Conservation (phyloP, 2,797 vertebrate genomes). For the Parauchenoglanis ngamensis region DNA sequence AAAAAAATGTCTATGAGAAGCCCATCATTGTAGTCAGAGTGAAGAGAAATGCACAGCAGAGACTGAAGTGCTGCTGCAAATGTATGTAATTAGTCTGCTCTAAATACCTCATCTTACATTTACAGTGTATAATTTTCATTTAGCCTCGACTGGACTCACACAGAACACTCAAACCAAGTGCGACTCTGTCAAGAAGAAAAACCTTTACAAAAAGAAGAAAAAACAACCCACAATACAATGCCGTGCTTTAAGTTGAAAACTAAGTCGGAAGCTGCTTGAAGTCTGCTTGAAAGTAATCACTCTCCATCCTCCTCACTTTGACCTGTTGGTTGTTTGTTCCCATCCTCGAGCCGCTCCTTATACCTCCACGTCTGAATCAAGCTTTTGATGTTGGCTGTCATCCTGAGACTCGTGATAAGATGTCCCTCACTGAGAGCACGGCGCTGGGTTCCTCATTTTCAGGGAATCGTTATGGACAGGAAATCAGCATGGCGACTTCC, state of each 20-base stretch:
- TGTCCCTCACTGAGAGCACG: not conserved
- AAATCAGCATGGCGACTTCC: constrained; percentile 27
- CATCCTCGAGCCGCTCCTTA: not conserved
- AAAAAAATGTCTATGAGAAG: not conserved
- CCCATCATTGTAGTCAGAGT: not conserved
- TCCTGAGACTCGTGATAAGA: constrained; percentile 13
- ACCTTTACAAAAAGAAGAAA: not conserved
- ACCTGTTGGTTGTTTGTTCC: constrained; percentile 19
- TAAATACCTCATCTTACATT: not conserved
- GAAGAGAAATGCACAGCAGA: not conserved
- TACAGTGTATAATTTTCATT: constrained; percentile 1
- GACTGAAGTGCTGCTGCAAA: not conserved
- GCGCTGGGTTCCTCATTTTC: constrained; percentile 2
- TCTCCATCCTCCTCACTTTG: not conserved
- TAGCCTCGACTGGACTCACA: not conserved
- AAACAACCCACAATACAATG: not conserved
- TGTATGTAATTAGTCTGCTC: constrained; percentile 24
- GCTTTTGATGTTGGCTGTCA: constrained; percentile 54
- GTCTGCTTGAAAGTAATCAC: not conserved
- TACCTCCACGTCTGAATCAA: not conserved
- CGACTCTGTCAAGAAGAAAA: constrained; percentile 1
- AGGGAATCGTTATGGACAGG: constrained; percentile 10
- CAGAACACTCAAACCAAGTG: not conserved
- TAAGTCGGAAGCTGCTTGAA: not conserved
- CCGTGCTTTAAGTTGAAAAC: constrained; percentile 11